phyloP scores from a whole-genome alignment of 35 echinoderm and acorn worm genomes.

The Chiridota heheva region DNA sequence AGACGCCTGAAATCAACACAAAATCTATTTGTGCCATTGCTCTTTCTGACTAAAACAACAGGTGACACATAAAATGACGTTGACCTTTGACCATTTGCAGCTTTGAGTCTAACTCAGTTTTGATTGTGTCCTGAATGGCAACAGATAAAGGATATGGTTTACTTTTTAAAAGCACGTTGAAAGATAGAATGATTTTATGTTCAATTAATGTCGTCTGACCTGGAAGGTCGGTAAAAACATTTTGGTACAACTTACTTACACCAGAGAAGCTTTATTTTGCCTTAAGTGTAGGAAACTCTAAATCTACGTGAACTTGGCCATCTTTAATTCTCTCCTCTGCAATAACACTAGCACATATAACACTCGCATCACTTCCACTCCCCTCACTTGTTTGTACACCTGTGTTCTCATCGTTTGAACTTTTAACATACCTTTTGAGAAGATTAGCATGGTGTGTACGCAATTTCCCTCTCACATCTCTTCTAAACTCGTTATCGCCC shows the following conservation, averaged over 20 bases:
- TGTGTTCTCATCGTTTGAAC: not conserved
- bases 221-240: no score
- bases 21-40: constrained; percentile 36
- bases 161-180: constrained; percentile 1
- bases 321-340: no score
- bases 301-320: no score
- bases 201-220: constrained; percentile 15
- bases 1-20: constrained; percentile 40
- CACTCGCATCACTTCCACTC: not conserved
- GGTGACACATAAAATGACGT: constrained; percentile 28
- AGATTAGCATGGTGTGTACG: constrained; percentile 21
- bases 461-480: not conserved
- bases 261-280: not conserved
- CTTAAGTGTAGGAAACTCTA: constrained; percentile 17
- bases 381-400: not conserved
- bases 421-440: constrained; percentile 27
- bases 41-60: constrained; percentile 20
- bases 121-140: no score
- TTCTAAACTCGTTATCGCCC: not conserved
- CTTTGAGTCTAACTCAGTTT: not conserved
- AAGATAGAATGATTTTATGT: constrained; percentile 20
- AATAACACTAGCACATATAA: not conserved
- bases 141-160: constrained; percentile 17
- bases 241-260: not conserved
- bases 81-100: constrained; percentile 1